Evolutionary conservation across 2,888 invertebrate species (phyloP).

Genomic region (Pachydiplax longipennis): DNA sequence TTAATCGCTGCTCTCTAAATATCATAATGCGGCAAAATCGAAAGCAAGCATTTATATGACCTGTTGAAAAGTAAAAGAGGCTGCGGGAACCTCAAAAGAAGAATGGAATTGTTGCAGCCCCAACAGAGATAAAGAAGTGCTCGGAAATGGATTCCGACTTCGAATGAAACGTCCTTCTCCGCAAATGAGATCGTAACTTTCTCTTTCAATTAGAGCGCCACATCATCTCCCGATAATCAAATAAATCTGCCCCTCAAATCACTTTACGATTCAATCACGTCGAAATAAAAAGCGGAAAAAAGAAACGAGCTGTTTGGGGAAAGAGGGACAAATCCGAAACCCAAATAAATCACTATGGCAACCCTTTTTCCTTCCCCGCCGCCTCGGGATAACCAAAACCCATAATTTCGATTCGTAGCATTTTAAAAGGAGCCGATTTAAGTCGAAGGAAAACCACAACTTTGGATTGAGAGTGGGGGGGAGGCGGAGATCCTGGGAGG

Average conservation of each 20-base stretch:
- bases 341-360: not conserved
- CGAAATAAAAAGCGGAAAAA: not conserved
- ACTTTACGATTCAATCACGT: not conserved
- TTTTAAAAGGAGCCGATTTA: conserved; percentile 34
- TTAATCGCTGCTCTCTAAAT: no score
- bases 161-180: not conserved
- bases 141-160: not conserved
- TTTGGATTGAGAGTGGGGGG: not conserved
- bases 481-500: not conserved
- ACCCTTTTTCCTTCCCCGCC: not conserved
- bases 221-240: not conserved
- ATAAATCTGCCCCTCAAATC: conserved; percentile 12
- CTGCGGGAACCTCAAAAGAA: no score
- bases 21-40: no score
- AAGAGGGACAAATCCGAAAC: not conserved
- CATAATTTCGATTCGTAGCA: conserved; percentile 35
- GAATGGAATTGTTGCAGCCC: no score
- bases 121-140: not conserved
- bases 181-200: not conserved
- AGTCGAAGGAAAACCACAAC: conserved; percentile 38
- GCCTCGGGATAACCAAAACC: not conserved
- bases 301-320: not conserved
- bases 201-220: not conserved
- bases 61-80: no score
- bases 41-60: no score